Percentiles rank a stretch among this genome's conserved stretches.
These are phyloP conservation scores for Drosophila repletoides DNA, from an alignment of 1,140 invertebrate genomes.

Conservation along the genomic window DNA sequence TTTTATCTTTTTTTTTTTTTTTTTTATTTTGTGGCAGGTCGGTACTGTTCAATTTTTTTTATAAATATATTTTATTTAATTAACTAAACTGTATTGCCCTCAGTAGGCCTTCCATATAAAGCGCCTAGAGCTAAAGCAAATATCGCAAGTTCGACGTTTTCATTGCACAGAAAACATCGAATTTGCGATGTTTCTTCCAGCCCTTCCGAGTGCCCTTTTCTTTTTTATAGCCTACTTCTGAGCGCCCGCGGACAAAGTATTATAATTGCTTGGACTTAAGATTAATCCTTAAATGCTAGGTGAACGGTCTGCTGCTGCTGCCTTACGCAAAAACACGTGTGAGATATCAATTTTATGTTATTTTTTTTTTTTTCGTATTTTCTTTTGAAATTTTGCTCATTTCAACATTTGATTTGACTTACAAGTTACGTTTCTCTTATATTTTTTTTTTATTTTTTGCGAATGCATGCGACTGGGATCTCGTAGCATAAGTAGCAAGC, in stretches of 20 bases:
- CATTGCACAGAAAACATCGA: no score
- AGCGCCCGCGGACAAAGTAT: background rate
- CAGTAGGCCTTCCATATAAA: no score
- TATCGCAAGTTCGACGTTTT: no score
- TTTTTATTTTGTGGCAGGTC: constrained; percentile 64
- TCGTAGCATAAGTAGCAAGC: constrained; percentile 56
- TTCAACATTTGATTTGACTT: constrained; percentile 62
- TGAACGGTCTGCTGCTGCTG: constrained; percentile 32
- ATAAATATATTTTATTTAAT: constrained; percentile 11
- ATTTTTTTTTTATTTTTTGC: constrained; percentile 24
- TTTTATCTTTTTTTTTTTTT: constrained; percentile 9
- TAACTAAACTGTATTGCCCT: constrained; percentile 22
- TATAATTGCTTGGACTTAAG: constrained; percentile 8
- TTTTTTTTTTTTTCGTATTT: constrained; percentile 8
- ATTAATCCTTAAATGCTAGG: constrained; percentile 20
- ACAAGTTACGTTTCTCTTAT: constrained; percentile 37
- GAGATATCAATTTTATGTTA: constrained; percentile 23
- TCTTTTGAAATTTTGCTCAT: constrained; percentile 48
- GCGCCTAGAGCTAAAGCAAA: no score
- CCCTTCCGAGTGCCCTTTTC: background rate
- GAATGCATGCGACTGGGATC: constrained; percentile 66
- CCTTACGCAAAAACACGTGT: constrained; percentile 27
- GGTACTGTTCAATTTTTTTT: constrained; percentile 58
- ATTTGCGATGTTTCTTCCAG: background rate
- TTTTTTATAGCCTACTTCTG: constrained; percentile 10